phyloP scores from a whole-genome alignment of 2,888 invertebrate genomes.

The Podabrus alpinus region DNA sequence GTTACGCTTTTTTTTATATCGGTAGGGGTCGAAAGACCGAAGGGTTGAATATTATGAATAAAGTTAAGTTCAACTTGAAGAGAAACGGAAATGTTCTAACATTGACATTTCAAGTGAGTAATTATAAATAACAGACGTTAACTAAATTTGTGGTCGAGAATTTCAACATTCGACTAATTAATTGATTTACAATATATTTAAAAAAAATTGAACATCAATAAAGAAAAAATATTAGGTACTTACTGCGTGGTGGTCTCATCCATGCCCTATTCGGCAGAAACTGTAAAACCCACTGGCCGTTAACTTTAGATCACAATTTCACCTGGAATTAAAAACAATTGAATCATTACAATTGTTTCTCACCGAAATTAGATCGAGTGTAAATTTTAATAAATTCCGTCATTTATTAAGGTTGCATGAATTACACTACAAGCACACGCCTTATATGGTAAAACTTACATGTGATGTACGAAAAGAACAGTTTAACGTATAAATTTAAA shows the following conservation, averaged over 20 bases:
- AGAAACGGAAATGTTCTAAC: background rate
- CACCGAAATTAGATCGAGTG: background rate
- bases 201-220: conserved; percentile 7
- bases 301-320: conserved; percentile 16
- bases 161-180: background rate
- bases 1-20: background rate
- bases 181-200: background rate
- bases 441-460: background rate
- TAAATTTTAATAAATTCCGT: background rate
- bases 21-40: background rate
- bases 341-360: background rate
- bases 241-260: conserved; percentile 36
- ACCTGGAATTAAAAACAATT: conserved; percentile 16
- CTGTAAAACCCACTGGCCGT: conserved; percentile 29
- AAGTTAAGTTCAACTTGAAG: background rate
- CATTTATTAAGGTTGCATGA: background rate
- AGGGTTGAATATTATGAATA: background rate
- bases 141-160: background rate
- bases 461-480: background rate
- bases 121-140: background rate
- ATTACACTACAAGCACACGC: background rate
- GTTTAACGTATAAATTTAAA: background rate
- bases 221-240: conserved; percentile 19
- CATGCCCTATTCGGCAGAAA: conserved; percentile 34
- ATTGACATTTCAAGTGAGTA: background rate